Conservation (phyloP, 1,140 invertebrate genomes). For the Drosophila repleta region DNA sequence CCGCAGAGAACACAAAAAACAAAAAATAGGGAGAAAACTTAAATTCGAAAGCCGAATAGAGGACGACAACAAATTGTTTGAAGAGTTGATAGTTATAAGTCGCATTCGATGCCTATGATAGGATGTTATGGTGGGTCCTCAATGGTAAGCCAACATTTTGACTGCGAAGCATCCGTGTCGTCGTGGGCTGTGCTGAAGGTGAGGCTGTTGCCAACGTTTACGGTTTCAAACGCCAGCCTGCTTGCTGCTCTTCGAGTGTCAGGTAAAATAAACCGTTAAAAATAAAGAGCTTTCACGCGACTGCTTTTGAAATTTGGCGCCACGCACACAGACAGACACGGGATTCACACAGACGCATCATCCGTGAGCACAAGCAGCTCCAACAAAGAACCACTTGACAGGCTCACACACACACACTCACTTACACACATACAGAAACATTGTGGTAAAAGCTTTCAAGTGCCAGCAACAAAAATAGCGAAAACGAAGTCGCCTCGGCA, state of each 20-base stretch:
- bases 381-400: constrained; percentile 78
- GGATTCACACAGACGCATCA: constrained; percentile 22
- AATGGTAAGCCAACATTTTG: constrained; percentile 19
- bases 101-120: background rate
- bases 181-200: constrained; percentile 41
- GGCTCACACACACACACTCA: constrained; percentile 37
- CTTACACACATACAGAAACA: constrained; percentile 28
- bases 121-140: constrained; percentile 16
- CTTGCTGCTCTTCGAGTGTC: constrained; percentile 48
- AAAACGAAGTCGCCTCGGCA: constrained; percentile 49
- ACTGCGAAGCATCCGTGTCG: constrained; percentile 40
- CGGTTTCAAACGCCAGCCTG: constrained; percentile 59
- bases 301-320: constrained; percentile 80
- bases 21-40: background rate
- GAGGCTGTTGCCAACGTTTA: constrained; percentile 64
- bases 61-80: constrained; percentile 16
- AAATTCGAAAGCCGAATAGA: constrained; percentile 15
- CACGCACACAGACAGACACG: constrained; percentile 20
- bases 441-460: constrained; percentile 82
- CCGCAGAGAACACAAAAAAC: constrained; percentile 17
- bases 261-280: constrained; percentile 72
- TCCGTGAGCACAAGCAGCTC: constrained; percentile 48
- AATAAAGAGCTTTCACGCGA: constrained; percentile 63
- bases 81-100: constrained; percentile 1
- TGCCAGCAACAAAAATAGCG: constrained; percentile 61